Percentiles rank a stretch among this genome's conserved stretches.
Evolutionary conservation across 2,113 vertebrate genomes (phyloP).

Genomic region (Pterophyllum scalare): DNA sequence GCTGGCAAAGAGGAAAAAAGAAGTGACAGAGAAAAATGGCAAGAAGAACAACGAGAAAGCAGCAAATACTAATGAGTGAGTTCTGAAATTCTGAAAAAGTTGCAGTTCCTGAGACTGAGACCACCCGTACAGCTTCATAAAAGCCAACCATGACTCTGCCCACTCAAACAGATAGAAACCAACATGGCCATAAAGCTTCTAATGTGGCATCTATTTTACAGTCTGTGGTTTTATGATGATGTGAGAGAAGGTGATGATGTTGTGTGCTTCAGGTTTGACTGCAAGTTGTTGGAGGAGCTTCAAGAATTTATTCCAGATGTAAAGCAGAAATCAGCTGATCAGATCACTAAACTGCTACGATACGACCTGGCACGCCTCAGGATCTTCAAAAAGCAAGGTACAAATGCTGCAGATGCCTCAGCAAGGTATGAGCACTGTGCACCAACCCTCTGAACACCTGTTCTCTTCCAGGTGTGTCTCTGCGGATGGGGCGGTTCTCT

Average conservation of each 20-base stretch:
- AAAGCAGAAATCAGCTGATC: background rate
- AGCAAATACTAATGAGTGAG: background rate
- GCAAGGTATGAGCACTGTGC: background rate
- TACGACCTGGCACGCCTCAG: conserved; percentile 58
- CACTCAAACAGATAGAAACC: background rate
- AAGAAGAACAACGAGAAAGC: background rate
- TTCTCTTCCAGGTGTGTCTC: conserved; percentile 50
- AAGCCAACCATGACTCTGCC: background rate
- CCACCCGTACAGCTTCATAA: background rate
- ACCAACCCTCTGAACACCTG: background rate
- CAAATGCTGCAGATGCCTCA: background rate
- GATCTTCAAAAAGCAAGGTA: conserved; percentile 47
- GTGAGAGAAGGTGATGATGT: background rate
- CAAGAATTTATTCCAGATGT: conserved; percentile 56
- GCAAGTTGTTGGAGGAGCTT: conserved; percentile 14
- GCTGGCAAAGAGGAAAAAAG: background rate
- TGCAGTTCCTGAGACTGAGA: background rate
- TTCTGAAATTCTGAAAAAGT: background rate
- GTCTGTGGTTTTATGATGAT: background rate
- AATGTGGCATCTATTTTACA: background rate
- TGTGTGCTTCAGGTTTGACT: background rate
- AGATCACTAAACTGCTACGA: conserved; percentile 32
- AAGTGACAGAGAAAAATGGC: no score
- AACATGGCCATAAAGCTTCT: background rate
- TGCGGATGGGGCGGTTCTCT: conserved; percentile 65